Conservation (phyloP, 2,113 vertebrate genomes). For the Calcarius ornatus region DNA sequence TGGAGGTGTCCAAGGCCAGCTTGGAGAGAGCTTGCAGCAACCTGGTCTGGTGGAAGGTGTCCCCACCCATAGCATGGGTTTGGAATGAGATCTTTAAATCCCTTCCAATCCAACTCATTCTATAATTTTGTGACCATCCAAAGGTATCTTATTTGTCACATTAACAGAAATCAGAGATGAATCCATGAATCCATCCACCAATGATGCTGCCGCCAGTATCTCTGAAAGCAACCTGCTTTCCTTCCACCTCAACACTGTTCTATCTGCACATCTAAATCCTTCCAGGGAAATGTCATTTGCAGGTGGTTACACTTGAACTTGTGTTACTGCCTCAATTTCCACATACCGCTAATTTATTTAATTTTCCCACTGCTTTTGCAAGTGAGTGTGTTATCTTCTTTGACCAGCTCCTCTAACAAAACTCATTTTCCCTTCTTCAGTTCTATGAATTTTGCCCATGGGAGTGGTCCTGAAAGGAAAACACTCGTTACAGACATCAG, state of each 20-base stretch:
- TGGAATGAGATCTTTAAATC: background rate
- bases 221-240: background rate
- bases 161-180: background rate
- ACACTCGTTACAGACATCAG: background rate
- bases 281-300: background rate
- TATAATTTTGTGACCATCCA: background rate
- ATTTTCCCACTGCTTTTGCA: background rate
- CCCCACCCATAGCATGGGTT: background rate
- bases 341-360: background rate
- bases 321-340: background rate
- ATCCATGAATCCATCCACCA: background rate
- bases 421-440: background rate
- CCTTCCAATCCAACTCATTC: background rate
- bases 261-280: background rate
- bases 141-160: background rate
- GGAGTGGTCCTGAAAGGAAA: background rate
- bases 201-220: background rate
- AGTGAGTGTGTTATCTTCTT: background rate
- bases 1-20: rapidly evolving
- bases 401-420: background rate
- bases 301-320: background rate
- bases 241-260: background rate
- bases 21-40: rapidly evolving
- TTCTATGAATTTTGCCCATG: background rate
- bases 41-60: rapidly evolving